These are phyloP conservation scores for Vanessa atalanta DNA, from an alignment of 1,140 invertebrate genomes.

Conservation along the genomic window DNA sequence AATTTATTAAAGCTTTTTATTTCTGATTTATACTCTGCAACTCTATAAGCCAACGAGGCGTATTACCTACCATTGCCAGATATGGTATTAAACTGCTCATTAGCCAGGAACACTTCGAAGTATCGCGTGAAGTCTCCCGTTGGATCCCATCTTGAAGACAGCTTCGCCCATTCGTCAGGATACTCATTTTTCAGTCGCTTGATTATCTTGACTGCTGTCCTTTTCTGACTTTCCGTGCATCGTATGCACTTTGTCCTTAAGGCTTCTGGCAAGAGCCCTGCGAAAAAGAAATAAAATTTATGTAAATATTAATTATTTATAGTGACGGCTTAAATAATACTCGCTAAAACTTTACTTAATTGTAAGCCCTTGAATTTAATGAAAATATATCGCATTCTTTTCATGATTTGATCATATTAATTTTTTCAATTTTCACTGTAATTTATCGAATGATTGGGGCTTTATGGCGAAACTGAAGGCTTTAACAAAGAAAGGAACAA, in stretches of 20 bases:
- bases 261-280: slow-evolving; percentile 84
- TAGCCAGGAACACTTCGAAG: slow-evolving; percentile 77
- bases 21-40: too few relatives aligned
- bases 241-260: slow-evolving; percentile 82
- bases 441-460: too few relatives aligned
- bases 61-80: slow-evolving; percentile 42
- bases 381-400: too few relatives aligned
- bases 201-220: slow-evolving; percentile 79
- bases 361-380: too few relatives aligned
- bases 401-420: too few relatives aligned
- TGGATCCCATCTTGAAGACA: slow-evolving; percentile 82
- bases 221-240: slow-evolving; percentile 83
- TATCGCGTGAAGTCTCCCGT: slow-evolving; percentile 81
- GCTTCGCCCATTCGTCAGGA: slow-evolving; percentile 81
- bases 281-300: slow-evolving; percentile 2
- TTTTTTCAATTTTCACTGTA: too few relatives aligned
- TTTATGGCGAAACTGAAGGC: background rate
- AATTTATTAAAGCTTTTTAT: too few relatives aligned
- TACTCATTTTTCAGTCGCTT: slow-evolving; percentile 81
- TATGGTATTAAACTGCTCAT: slow-evolving; percentile 73
- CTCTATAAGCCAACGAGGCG: too few relatives aligned
- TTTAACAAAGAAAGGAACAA: background rate
- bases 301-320: background rate
- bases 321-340: background rate
- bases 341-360: too few relatives aligned